These are phyloP conservation scores for Bergia puertoricense DNA, from an alignment of 92 coral and sea anemone species.

Conservation along the genomic window DNA sequence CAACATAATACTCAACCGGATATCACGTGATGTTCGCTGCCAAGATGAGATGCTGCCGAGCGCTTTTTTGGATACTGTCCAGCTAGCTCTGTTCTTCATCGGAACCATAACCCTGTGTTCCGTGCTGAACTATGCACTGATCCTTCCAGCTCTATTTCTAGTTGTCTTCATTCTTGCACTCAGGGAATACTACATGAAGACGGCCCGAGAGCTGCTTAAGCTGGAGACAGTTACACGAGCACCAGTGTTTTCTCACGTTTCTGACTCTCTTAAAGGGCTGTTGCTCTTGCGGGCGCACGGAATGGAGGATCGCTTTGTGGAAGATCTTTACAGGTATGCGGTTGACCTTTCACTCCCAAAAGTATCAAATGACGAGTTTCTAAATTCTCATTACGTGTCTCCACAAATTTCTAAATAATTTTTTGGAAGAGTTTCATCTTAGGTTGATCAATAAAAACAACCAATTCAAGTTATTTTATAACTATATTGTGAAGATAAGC, in stretches of 20 bases:
- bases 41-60: conserved; percentile 81
- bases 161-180: conserved; percentile 54
- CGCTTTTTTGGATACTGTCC: conserved; percentile 75
- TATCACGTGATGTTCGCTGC: conserved; percentile 76
- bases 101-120: conserved; percentile 66
- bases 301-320: conserved; percentile 68
- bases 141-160: conserved; percentile 63
- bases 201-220: conserved; percentile 68
- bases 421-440: too few relatives aligned
- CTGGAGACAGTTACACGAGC: conserved; percentile 66
- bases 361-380: not conserved
- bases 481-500: too few relatives aligned
- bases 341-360: not conserved
- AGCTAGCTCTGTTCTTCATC: conserved; percentile 61
- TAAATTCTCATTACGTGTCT: too few relatives aligned
- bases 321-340: conserved; percentile 73
- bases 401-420: too few relatives aligned
- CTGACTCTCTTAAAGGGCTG: conserved; percentile 77
- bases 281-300: conserved; percentile 69
- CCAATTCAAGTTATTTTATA: too few relatives aligned
- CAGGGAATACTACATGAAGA: conserved; percentile 73
- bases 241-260: conserved; percentile 69
- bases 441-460: too few relatives aligned
- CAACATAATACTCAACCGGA: conserved; percentile 54
- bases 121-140: conserved; percentile 61